Evolutionary conservation across 2,888 invertebrate species (phyloP).

Genomic region (Laothoe populi): DNA sequence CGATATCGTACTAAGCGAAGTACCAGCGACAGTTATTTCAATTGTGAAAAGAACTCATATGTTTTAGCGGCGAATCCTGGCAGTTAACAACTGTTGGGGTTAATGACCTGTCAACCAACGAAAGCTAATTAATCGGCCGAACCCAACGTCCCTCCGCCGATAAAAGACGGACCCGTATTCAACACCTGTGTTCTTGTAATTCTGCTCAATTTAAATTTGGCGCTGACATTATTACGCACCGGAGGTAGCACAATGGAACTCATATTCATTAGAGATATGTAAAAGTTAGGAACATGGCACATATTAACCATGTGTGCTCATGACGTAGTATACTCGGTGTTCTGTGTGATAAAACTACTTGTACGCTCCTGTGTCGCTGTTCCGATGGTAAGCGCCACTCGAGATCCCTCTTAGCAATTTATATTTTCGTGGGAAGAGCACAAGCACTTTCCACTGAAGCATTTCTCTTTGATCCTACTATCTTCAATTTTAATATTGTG

Average conservation of each 20-base stretch:
- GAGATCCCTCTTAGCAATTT: conserved; percentile 46
- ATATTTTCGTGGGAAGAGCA: conserved; percentile 47
- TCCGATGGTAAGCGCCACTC: conserved; percentile 32
- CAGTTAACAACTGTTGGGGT: conserved; percentile 48
- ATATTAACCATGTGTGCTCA: conserved; percentile 14
- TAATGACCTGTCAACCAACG: conserved; percentile 61
- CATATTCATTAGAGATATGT: conserved; percentile 39
- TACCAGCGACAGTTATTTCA: conserved; percentile 19
- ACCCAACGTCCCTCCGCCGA: conserved; percentile 44
- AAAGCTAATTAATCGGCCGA: conserved; percentile 60
- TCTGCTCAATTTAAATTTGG: conserved; percentile 56
- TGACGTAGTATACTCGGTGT: neutral
- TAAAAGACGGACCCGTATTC: conserved; percentile 56
- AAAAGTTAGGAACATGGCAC: conserved; percentile 37
- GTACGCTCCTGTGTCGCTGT: neutral
- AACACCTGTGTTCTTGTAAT: conserved; percentile 59
- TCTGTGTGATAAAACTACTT: conserved; percentile 32
- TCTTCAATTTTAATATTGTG: neutral
- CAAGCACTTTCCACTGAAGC: conserved; percentile 19
- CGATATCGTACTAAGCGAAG: conserved; percentile 9
- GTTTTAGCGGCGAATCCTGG: conserved; percentile 41
- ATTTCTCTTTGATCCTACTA: conserved; percentile 2
- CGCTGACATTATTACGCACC: conserved; percentile 45
- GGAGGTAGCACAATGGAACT: conserved; percentile 38
- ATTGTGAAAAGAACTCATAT: conserved; percentile 40